Base-by-base conservation (phyloP, 1,140 invertebrate genomes). In the Archegozetes longisetosus region DNA sequence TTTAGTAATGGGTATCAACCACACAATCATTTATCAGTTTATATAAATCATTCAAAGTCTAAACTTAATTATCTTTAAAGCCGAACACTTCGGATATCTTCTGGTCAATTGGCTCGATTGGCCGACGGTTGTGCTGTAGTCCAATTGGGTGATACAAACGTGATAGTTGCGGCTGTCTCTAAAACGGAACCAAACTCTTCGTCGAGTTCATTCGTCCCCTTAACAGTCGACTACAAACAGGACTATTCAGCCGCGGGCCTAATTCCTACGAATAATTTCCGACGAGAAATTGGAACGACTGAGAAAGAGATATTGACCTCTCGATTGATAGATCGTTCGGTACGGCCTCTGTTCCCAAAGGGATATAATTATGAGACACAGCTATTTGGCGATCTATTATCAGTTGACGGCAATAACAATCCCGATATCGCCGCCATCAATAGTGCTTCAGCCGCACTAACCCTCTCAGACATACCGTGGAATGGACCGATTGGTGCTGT, bases 391-490 rank as follows among this genome's bases (percentile, higher is more conserved):
- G 97, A 97, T 72, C 82, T 96, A 70, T 68, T 98, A 29, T 84
- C 93, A 0, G 79, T 93, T 24, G 94, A 98, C 75, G 81, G 86
- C 1, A 71, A 82, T 0, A 83, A 94, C 69, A 84, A 88, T 67
- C 88, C 92, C 0, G 92, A 95, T 72, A 1, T 97, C 1, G 68
- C 92, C 1, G 81, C 86, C 22, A 92, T 99, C 26, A 99, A 98
- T 79, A 91, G 88, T 51, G 91, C 94, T 0, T 94, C 92, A 48
- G 84, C 91, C 29, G 86, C 94, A 13, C 71, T 98, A n/a, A 78
- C 84, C 6, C 61, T 97, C 17, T 97, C 93, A n/a, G 86, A 94
- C 72, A 89, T 98, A 66, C 94, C 94, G 14, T 97, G 93, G 90
- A 84, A 86, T 71, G 92, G 92, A 22, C 93, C 93, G 1, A 76